A percentile compares a stretch with the other conserved stretches of the same genome.
phyloP scores from a whole-genome alignment of 1,140 invertebrate species.

The Plutomurus gul region DNA sequence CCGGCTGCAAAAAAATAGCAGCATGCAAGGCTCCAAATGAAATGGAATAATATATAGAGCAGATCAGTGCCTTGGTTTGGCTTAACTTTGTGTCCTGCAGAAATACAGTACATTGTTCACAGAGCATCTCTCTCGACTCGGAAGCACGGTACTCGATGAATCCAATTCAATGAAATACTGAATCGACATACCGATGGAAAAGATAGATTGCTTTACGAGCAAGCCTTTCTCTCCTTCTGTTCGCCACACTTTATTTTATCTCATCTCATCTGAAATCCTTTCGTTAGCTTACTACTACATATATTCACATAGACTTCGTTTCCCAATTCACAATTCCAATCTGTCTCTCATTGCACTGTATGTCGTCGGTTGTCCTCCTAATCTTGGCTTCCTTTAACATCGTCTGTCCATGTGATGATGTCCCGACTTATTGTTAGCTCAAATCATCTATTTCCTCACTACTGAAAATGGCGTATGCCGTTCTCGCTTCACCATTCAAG shows the following conservation, averaged over 20 bases:
- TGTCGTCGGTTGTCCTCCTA: neutral
- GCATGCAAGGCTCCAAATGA: neutral
- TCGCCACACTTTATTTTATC: constrained; percentile 8
- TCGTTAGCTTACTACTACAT: neutral
- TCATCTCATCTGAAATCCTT: neutral
- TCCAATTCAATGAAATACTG: constrained; percentile 17
- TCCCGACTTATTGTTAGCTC: neutral
- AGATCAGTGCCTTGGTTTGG: constrained; percentile 1
- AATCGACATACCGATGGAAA: constrained; percentile 22
- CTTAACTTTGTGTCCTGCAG: neutral
- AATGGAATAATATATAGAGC: constrained; percentile 24
- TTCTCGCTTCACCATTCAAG: too few species aligned
- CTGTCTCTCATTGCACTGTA: neutral
- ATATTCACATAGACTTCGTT: neutral
- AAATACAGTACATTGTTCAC: neutral
- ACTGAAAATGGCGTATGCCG: too few species aligned
- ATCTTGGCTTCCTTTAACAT: neutral
- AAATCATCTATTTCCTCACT: neutral
- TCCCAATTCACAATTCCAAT: constrained; percentile 12
- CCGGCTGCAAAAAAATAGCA: too few species aligned
- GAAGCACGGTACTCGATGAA: neutral
- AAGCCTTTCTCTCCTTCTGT: neutral
- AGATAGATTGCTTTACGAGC: constrained; percentile 11
- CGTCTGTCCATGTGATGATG: neutral
- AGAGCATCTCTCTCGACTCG: neutral